These are phyloP conservation scores for Oligia latruncula DNA, from an alignment of 2,888 invertebrate genomes.

Conservation along the genomic window DNA sequence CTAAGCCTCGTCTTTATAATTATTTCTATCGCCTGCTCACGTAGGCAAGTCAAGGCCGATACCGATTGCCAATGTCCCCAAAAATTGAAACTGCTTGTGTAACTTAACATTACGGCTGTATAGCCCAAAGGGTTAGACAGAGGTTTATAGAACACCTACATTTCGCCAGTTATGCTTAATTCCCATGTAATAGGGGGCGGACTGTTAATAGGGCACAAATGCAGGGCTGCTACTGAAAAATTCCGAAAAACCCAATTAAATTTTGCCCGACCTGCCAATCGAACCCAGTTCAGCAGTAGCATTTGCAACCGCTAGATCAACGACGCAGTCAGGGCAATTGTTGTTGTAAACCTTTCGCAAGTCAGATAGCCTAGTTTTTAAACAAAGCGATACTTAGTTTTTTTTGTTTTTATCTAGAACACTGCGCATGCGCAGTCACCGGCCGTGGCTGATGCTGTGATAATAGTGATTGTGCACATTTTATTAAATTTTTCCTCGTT, in stretches of 20 bases:
- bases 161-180: not conserved
- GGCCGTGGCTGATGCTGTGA: slow-evolving; percentile 10
- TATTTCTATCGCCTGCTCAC: slow-evolving; percentile 6
- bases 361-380: slow-evolving; percentile 35
- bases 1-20: slow-evolving; percentile 17
- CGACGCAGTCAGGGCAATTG: slow-evolving; percentile 2
- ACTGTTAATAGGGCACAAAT: not conserved
- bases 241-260: not conserved
- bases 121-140: not conserved
- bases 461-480: slow-evolving; percentile 6
- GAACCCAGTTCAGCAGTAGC: not conserved
- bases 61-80: not conserved
- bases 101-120: not conserved
- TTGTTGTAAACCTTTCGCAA: slow-evolving; percentile 20
- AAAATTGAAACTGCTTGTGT: not conserved
- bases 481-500: slow-evolving; percentile 24
- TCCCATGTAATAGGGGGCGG: not conserved
- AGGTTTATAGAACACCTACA: not conserved
- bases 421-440: not conserved
- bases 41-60: not conserved
- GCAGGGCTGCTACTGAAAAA: not conserved
- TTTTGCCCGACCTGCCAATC: not conserved
- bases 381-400: slow-evolving; percentile 38
- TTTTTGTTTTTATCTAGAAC: slow-evolving; percentile 40
- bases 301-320: not conserved